Base-by-base conservation (phyloP, 2,113 vertebrate genomes). In the Caretta caretta region DNA sequence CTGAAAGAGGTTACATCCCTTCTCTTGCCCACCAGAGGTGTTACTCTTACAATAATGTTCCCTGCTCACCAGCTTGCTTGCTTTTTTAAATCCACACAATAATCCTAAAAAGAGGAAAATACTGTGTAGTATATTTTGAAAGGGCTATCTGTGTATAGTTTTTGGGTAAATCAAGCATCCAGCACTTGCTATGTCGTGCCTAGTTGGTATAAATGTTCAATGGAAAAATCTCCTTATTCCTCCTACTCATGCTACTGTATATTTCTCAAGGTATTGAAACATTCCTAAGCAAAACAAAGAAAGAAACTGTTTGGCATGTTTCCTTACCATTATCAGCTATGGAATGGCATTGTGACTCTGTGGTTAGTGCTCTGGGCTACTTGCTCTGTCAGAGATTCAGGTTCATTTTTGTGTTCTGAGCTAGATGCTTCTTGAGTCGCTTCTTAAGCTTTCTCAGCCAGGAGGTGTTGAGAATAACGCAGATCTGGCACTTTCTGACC, bases 1-100 rank as follows among this genome's bases (percentile, higher is more conserved):
- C 86, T 51, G 88, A 91, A 94, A 50, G 35, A 95, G 83, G 7
- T 17, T 88, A 57, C 22, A 29, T 88, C 95, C 12, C 22, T 92
- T 92, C 38, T 69, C 56, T 79, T 80, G 56, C 80, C 80, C 80
- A 80, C 11, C 86, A 84, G 93, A 91, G 75, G 72, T 91, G 83
- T 76, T 94, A 81, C 1, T 86, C 3, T 89, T 86, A 83, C 19
- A 89, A 93, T 50, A 89, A 88, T 25, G 3, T 83, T 91, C 42
- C 91, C 53, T 93, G 49, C 88, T 93, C 62, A 88, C 24, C 49
- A 95, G 5, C 6, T 86, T 93, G 50, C 10, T 83, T 90, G 59
- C 56, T 24, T 92, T 84, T 83, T 24, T 75, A 1, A 59, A 79
- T 20, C 51, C 2, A 80, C 25, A 53, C 2, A 84, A 2, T 1